Percentiles rank a stretch among this genome's conserved stretches.
phyloP scores from a whole-genome alignment of 2,113 vertebrate species.

The Peromyscus californicus region DNA sequence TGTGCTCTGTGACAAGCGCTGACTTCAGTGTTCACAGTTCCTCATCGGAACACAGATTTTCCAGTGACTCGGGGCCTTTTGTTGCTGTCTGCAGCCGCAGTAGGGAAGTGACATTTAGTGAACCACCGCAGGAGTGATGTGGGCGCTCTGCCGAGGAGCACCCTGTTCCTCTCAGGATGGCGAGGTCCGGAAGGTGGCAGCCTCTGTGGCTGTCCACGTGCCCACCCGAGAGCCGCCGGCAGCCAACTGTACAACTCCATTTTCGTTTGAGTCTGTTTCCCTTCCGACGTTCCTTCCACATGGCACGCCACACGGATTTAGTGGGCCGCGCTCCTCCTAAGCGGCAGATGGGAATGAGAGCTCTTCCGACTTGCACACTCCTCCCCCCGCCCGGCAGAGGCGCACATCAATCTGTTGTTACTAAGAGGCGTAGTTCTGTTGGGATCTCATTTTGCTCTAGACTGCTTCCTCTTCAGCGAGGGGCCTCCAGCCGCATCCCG shows the following conservation, averaged over 20 bases:
- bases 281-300: neutral
- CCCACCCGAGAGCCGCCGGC: neutral
- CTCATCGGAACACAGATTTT: neutral
- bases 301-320: neutral
- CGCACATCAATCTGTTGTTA: neutral
- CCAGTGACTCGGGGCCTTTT: neutral
- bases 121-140: accelerated
- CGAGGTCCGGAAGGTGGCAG: neutral
- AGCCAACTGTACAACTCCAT: neutral
- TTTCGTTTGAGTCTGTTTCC: neutral
- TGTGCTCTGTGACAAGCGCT: neutral
- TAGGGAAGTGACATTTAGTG: neutral
- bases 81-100: neutral
- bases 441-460: neutral
- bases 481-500: neutral
- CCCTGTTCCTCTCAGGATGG: accelerated
- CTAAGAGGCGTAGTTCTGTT: accelerated
- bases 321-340: neutral
- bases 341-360: slow-evolving; percentile 28
- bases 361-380: neutral
- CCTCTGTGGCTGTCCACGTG: accelerated
- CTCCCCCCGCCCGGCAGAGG: neutral
- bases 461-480: accelerated
- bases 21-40: neutral
- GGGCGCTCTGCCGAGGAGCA: neutral